Evolutionary conservation across 2,888 invertebrate genomes (phyloP).

Genomic region (Polydrusus pterygomalis): DNA sequence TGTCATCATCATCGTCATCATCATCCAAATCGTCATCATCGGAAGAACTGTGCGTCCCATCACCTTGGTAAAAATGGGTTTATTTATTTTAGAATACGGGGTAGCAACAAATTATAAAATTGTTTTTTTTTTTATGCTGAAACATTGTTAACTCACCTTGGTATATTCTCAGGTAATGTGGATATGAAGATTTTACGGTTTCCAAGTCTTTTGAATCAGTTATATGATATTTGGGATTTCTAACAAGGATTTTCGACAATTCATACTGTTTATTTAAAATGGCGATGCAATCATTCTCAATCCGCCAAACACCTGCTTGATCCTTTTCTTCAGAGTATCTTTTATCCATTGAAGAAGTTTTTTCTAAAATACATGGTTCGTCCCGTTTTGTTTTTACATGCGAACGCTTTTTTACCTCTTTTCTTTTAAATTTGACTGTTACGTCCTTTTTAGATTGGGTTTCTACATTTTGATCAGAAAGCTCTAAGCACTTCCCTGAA

Average conservation of each 20-base stretch:
- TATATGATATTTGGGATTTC: background rate
- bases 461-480: background rate
- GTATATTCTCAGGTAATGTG: background rate
- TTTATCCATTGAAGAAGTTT: background rate
- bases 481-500: background rate
- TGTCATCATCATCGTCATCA: slow-evolving; percentile 79
- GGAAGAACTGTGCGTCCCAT: slow-evolving; percentile 77
- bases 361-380: background rate
- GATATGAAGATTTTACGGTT: background rate
- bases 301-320: background rate
- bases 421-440: slow-evolving; percentile 14
- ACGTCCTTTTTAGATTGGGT: background rate
- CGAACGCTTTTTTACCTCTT: slow-evolving; percentile 1
- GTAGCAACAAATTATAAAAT: too few species aligned
- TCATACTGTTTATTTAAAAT: background rate
- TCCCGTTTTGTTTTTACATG: background rate
- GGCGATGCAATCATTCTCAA: background rate
- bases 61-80: slow-evolving; percentile 65
- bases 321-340: background rate
- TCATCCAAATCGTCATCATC: slow-evolving; percentile 79
- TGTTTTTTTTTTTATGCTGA: too few species aligned
- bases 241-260: background rate
- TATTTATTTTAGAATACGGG: too few species aligned
- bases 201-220: background rate
- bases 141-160: slow-evolving; percentile 67